Evolutionary conservation across 2,888 invertebrate species (phyloP).

Genomic region (Lasioglossum malachurum): DNA sequence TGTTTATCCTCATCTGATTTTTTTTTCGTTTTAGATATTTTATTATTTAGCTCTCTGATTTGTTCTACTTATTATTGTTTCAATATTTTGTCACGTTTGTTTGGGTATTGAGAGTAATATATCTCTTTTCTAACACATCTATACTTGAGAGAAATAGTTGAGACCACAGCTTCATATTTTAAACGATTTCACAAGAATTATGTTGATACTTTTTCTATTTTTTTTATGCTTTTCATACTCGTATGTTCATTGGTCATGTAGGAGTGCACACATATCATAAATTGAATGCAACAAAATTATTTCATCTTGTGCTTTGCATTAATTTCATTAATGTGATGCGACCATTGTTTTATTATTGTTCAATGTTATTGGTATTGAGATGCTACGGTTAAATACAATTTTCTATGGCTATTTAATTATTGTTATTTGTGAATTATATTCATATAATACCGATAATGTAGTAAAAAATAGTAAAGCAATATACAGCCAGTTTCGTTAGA

Average conservation of each 20-base stretch:
- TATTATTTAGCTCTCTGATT: conserved; percentile 58
- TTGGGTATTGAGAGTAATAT: conserved; percentile 70
- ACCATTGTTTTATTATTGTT: conserved; percentile 25
- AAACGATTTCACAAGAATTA: conserved; percentile 45
- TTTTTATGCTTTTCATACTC: conserved; percentile 43
- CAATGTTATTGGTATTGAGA: conserved; percentile 39
- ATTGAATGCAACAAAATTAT: conserved; percentile 31
- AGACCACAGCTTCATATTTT: conserved; percentile 25
- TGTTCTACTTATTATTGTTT: conserved; percentile 63
- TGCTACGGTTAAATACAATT: conserved; percentile 6
- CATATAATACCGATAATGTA: conserved; percentile 34
- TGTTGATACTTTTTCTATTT: conserved; percentile 47
- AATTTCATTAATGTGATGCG: conserved; percentile 24
- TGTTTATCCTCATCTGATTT: conserved; percentile 59
- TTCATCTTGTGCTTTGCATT: conserved; percentile 41
- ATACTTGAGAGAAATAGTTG: conserved; percentile 41
- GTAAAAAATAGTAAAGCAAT: conserved; percentile 21
- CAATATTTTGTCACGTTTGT: conserved; percentile 40
- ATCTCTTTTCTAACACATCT: conserved; percentile 80
- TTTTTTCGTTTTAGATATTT: conserved; percentile 59
- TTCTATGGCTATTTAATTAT: background rate
- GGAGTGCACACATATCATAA: conserved; percentile 42
- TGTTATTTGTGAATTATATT: conserved; percentile 5
- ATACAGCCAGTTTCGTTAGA: conserved; percentile 20
- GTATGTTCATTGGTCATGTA: conserved; percentile 26